Evolutionary conservation across 2,113 vertebrate genomes (phyloP).

Genomic region (western clawed frog (Xenopus tropicalis)): DNA sequence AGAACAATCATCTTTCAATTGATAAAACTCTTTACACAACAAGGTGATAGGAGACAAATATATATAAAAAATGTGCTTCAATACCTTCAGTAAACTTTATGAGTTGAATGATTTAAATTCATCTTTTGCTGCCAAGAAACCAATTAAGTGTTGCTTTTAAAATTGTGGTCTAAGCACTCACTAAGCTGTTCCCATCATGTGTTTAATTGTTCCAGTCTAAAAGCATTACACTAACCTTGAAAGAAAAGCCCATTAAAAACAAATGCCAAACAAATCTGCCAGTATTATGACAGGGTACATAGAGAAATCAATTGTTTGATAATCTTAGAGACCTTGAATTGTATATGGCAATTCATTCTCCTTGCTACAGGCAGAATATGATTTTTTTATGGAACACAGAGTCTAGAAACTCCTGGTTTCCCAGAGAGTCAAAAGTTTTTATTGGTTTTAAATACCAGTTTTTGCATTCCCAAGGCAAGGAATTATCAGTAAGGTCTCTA

Average conservation of each 20-base stretch:
- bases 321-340: conserved; percentile 36
- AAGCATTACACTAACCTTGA: conserved; percentile 34
- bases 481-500: too few species aligned
- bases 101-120: conserved; percentile 4
- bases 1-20: too few species aligned
- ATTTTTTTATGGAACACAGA: background rate
- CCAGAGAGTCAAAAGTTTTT: background rate
- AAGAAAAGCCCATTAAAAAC: conserved; percentile 24
- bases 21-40: too few species aligned
- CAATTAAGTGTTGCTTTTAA: conserved; percentile 10
- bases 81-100: conserved; percentile 1
- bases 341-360: background rate
- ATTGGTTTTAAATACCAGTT: background rate
- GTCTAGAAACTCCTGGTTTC: conserved; percentile 2
- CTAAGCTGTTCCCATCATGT: conserved; percentile 12
- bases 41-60: background rate
- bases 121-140: background rate
- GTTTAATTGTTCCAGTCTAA: conserved; percentile 24
- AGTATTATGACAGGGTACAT: conserved; percentile 7
- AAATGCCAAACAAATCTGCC: conserved; percentile 4
- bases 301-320: conserved; percentile 23
- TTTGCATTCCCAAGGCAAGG: too few species aligned
- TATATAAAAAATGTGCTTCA: background rate
- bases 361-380: conserved; percentile 7
- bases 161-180: background rate